A percentile compares a stretch with the other conserved stretches of the same genome.
Conservation (phyloP, 2,797 vertebrate genomes). For the Hyperoplus lanceolatus region DNA sequence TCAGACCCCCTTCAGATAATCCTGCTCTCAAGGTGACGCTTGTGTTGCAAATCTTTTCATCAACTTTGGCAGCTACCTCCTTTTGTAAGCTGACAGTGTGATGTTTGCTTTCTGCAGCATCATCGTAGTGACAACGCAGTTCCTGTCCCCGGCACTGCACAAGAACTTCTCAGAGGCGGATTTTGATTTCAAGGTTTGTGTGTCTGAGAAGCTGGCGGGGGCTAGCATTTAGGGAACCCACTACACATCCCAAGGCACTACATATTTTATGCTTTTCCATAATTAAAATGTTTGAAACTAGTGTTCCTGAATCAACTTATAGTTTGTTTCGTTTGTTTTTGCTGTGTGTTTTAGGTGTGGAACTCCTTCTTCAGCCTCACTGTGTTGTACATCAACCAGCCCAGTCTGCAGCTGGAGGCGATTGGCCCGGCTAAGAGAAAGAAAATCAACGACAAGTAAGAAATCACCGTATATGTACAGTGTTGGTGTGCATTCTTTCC, state of each 20-base stretch:
- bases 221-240: background rate
- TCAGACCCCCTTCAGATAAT: constrained; percentile 64
- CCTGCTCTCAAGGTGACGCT: constrained; percentile 68
- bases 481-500: background rate
- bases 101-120: constrained; percentile 88
- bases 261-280: background rate
- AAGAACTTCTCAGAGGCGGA: constrained; percentile 98
- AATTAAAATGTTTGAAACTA: background rate
- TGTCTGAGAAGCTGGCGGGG: constrained; percentile 24
- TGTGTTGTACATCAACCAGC: constrained; percentile 98
- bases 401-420: constrained; percentile 95
- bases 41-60: constrained; percentile 59
- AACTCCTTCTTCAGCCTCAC: constrained; percentile 99
- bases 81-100: constrained; percentile 64
- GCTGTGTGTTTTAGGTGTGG: constrained; percentile 90
- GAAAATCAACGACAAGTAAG: constrained; percentile 98
- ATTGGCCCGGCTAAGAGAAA: constrained; percentile 93
- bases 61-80: constrained; percentile 66
- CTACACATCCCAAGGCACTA: background rate
- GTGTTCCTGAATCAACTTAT: background rate
- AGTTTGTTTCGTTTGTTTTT: constrained; percentile 5
- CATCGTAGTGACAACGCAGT: constrained; percentile 97
- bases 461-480: constrained; percentile 5
- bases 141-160: constrained; percentile 95
- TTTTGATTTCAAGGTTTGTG: constrained; percentile 97